Evolutionary conservation across 2,888 invertebrate genomes (phyloP).

Genomic region (Vanessa cardui): DNA sequence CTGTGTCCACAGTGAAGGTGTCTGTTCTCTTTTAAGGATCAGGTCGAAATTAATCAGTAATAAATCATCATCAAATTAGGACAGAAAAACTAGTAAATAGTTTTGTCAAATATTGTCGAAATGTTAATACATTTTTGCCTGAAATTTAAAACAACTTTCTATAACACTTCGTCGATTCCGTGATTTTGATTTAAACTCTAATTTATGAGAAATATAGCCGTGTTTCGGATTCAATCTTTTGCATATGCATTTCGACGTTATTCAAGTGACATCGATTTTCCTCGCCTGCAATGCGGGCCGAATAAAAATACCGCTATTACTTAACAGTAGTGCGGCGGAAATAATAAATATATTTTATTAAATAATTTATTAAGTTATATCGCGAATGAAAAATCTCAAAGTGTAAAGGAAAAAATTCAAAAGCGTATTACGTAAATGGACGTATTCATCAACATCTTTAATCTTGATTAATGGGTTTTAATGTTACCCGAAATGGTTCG

Average conservation of each 20-base stretch:
- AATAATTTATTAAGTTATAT: background rate
- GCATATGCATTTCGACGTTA: slow-evolving; percentile 25
- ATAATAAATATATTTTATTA: slow-evolving; percentile 1
- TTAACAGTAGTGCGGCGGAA: slow-evolving; percentile 7
- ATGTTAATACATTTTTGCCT: background rate
- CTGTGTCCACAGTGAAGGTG: no score
- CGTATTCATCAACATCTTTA: background rate
- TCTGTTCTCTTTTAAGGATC: no score
- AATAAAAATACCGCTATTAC: slow-evolving; percentile 14
- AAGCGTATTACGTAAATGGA: background rate
- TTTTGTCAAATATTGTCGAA: background rate
- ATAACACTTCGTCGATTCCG: background rate
- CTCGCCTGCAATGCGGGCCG: slow-evolving; percentile 38
- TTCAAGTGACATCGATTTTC: slow-evolving; percentile 38
- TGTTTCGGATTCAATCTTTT: slow-evolving; percentile 15
- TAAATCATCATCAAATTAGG: no score
- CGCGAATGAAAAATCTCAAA: background rate
- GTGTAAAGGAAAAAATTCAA: background rate
- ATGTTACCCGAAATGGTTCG: background rate
- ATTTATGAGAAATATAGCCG: slow-evolving; percentile 5
- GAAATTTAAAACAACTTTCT: background rate
- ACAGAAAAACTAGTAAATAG: no score
- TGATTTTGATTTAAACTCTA: slow-evolving; percentile 5
- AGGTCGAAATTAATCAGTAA: no score
- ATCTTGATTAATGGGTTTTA: background rate